A percentile compares a stretch with the other conserved stretches of the same genome.
These are phyloP conservation scores for Aplodontia rufa DNA, from an alignment of 2,113 vertebrate genomes.

Conservation along the genomic window DNA sequence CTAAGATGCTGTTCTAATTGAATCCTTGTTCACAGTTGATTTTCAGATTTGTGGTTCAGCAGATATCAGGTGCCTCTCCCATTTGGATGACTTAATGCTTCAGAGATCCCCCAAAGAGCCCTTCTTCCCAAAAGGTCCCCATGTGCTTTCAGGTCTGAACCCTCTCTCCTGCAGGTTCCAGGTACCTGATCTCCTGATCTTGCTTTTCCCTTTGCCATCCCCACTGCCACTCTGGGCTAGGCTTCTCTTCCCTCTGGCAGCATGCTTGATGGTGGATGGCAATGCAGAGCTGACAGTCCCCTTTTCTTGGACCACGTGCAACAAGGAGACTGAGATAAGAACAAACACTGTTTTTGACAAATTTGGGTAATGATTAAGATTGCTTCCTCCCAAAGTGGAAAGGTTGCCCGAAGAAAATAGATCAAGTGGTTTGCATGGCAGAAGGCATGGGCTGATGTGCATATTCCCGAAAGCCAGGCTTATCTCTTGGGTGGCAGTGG, in stretches of 20 bases:
- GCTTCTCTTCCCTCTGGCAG: neutral
- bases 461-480: rapidly evolving
- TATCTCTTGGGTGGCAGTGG: neutral
- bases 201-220: too few relatives aligned
- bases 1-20: neutral
- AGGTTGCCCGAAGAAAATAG: neutral
- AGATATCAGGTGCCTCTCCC: neutral
- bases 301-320: neutral
- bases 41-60: neutral
- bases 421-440: neutral
- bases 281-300: neutral
- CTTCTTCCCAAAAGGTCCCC: neutral
- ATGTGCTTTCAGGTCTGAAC: neutral
- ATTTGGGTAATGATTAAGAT: neutral
- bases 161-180: neutral
- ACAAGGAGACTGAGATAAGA: neutral
- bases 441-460: neutral
- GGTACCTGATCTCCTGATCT: neutral
- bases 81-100: neutral
- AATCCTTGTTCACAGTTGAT: neutral
- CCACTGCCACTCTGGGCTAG: neutral
- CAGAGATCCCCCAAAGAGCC: neutral
- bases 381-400: neutral
- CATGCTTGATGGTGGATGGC: neutral
- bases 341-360: neutral